Conservation (phyloP, 2,113 vertebrate genomes). For the Nannobrachium achirus region DNA sequence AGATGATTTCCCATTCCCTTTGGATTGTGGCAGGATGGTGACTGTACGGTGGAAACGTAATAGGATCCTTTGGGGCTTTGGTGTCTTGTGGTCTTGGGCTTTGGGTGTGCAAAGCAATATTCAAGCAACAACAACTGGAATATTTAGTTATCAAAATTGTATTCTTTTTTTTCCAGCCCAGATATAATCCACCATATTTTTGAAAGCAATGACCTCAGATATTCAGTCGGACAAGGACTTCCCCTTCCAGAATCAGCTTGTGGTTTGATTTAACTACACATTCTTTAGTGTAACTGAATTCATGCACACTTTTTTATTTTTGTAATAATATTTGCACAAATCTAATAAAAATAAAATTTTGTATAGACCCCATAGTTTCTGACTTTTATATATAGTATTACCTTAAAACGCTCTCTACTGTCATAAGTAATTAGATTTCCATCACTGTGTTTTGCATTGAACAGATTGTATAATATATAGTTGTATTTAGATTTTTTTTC, state of each 20-base stretch:
- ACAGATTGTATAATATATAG: too few species aligned
- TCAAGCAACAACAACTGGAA: slow-evolving; percentile 12
- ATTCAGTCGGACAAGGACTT: slow-evolving; percentile 69
- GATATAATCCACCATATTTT: slow-evolving; percentile 77
- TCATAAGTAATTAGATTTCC: neutral
- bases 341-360: neutral
- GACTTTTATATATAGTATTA: slow-evolving; percentile 14
- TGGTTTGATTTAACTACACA: slow-evolving; percentile 57
- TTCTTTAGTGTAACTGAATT: slow-evolving; percentile 30
- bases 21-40: slow-evolving; percentile 26
- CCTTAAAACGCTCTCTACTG: neutral
- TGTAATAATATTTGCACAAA: neutral
- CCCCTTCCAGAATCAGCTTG: slow-evolving; percentile 59
- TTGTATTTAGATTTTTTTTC: too few species aligned
- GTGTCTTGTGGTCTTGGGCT: slow-evolving; percentile 13
- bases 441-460: neutral
- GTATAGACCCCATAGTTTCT: slow-evolving; percentile 9
- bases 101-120: slow-evolving; percentile 33
- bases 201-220: slow-evolving; percentile 75
- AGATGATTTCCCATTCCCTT: slow-evolving; percentile 9
- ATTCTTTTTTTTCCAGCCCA: slow-evolving; percentile 83
- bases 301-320: slow-evolving; percentile 1
- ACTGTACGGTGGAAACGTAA: neutral
- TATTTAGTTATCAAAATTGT: slow-evolving; percentile 56
- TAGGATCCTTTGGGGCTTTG: slow-evolving; percentile 8